Evolutionary conservation across 30 jellyfish, hydroid and myxozoan genomes (phyloP).

Genomic region (Cassiopea andromeda): DNA sequence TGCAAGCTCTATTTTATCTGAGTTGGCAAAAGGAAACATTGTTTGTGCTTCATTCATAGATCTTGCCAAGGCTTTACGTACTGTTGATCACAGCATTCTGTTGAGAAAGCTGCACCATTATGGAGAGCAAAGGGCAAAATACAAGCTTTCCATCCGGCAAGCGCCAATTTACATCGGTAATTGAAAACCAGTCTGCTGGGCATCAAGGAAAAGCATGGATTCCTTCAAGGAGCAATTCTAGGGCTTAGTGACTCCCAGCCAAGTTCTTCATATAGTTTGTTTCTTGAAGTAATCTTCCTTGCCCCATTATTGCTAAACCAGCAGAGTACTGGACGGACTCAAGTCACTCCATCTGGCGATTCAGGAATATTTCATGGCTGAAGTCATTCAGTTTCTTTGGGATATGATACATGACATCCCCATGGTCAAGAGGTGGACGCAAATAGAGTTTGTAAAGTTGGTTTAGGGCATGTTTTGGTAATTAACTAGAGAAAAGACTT

Average conservation of each 20-base stretch:
- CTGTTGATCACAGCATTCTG: not conserved
- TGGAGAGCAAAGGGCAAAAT: not conserved
- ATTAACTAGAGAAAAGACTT: too few relatives aligned
- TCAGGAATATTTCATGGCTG: too few relatives aligned
- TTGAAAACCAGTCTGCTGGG: not conserved
- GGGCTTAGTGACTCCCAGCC: not conserved
- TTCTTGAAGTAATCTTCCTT: too few relatives aligned
- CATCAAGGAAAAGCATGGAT: not conserved
- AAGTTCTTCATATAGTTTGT: too few relatives aligned
- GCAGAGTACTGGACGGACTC: too few relatives aligned
- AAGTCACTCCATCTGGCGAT: too few relatives aligned
- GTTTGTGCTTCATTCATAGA: not conserved
- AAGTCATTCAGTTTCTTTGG: too few relatives aligned
- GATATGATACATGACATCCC: too few relatives aligned
- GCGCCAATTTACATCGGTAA: not conserved
- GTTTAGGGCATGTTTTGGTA: too few relatives aligned
- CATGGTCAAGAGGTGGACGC: too few relatives aligned
- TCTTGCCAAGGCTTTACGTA: not conserved
- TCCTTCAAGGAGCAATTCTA: not conserved
- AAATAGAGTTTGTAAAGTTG: too few relatives aligned
- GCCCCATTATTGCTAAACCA: too few relatives aligned
- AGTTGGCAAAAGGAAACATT: not conserved
- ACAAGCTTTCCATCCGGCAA: not conserved
- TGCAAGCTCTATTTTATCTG: not conserved
- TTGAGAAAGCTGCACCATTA: not conserved